Conservation (phyloP, 2,113 vertebrate genomes). For the Mastomys natalensis region DNA sequence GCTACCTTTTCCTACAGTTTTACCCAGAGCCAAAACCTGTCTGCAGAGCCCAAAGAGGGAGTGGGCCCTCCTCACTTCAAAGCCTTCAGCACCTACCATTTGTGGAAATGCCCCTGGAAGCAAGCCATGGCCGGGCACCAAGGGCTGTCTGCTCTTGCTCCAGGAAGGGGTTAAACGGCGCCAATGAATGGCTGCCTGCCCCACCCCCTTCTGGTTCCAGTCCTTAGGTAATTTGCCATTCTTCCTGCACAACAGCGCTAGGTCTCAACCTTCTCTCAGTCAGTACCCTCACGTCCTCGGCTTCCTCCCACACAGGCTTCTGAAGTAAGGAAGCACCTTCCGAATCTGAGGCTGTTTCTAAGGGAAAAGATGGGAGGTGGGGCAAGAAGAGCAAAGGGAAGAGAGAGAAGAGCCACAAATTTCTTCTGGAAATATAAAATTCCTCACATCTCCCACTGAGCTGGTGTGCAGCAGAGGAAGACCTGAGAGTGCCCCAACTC, state of each 20-base stretch:
- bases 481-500: fast-evolving
- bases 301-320: conserved; percentile 71
- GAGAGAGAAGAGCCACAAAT: conserved; percentile 31
- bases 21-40: conserved; percentile 60
- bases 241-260: conserved; percentile 61
- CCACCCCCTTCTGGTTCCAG: not conserved
- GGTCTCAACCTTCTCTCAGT: conserved; percentile 66
- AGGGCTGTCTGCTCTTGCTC: not conserved
- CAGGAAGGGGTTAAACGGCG: conserved; percentile 68
- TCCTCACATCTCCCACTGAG: not conserved
- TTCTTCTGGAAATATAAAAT: conserved; percentile 39
- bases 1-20: conserved; percentile 74
- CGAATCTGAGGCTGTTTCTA: conserved; percentile 58
- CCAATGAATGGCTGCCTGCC: not conserved
- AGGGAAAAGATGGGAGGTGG: conserved; percentile 18
- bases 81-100: not conserved
- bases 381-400: not conserved
- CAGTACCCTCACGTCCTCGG: conserved; percentile 70
- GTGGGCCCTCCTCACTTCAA: not conserved
- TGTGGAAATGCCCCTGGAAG: not conserved
- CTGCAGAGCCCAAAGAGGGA: conserved; percentile 46
- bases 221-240: conserved; percentile 70
- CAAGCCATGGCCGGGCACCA: not conserved
- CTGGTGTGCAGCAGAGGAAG: not conserved
- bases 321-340: conserved; percentile 53